These are phyloP conservation scores for Ectropis grisescens DNA, from an alignment of 1,140 invertebrate species.

Conservation along the genomic window DNA sequence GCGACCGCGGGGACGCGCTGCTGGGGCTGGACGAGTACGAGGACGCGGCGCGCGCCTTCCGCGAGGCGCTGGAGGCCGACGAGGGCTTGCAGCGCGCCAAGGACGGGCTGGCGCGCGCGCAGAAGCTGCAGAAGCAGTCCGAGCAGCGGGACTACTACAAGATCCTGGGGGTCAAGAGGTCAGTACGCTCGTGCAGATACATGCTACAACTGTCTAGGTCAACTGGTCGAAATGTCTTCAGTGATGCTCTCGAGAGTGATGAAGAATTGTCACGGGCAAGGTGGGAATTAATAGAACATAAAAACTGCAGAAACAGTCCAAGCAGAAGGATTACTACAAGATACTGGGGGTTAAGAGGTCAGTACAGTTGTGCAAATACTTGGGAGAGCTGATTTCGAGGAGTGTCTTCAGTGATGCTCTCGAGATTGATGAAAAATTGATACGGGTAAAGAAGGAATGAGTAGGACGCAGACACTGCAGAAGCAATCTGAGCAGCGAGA, in stretches of 20 bases:
- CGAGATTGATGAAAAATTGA: constrained; percentile 84
- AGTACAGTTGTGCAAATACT: too few species aligned
- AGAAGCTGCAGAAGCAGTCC: constrained; percentile 94
- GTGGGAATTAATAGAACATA: too few species aligned
- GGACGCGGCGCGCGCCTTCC: constrained; percentile 90
- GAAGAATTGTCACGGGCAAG: too few species aligned
- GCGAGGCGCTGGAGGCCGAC: constrained; percentile 90
- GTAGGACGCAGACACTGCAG: constrained; percentile 92
- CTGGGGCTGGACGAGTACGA: constrained; percentile 92
- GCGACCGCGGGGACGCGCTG: constrained; percentile 94
- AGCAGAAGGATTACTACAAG: too few species aligned
- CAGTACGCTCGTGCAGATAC: too few species aligned
- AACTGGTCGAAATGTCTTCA: too few species aligned
- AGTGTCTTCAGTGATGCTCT: constrained; percentile 90
- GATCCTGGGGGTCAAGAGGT: constrained; percentile 83
- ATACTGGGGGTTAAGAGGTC: too few species aligned
- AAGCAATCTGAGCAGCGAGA: constrained; percentile 95
- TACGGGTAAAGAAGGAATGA: constrained; percentile 91
- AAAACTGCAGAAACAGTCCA: too few species aligned
- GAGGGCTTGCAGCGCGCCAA: constrained; percentile 85
- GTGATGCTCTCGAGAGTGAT: too few species aligned
- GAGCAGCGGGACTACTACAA: constrained; percentile 98
- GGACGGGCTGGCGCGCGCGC: constrained; percentile 90
- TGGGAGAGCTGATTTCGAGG: constrained; percentile 91
- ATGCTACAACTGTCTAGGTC: too few species aligned